Conservation (phyloP, 2,113 vertebrate genomes). For the Chionis minor region DNA sequence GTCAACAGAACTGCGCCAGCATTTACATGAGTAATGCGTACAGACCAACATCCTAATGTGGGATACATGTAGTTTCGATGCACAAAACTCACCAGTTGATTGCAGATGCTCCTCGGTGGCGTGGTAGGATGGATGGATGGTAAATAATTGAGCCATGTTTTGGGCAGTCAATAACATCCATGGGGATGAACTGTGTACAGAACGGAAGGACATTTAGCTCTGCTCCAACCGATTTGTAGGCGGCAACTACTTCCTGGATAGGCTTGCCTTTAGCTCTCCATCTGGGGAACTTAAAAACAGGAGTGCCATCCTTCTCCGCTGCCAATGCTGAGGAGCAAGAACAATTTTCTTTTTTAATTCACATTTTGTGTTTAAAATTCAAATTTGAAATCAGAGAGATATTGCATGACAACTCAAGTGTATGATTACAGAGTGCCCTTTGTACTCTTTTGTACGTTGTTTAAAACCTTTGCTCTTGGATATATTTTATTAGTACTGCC, state of each 20-base stretch:
- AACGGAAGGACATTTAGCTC: slow-evolving; percentile 98
- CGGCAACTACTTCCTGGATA: slow-evolving; percentile 85
- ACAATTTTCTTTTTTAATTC: not conserved
- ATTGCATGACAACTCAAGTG: not conserved
- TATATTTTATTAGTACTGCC: not conserved
- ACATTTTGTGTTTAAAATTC: not conserved
- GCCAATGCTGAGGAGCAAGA: slow-evolving; percentile 80
- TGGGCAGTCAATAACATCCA: slow-evolving; percentile 91
- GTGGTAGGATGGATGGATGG: slow-evolving; percentile 94
- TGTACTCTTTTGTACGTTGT: not conserved
- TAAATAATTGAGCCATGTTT: slow-evolving; percentile 95
- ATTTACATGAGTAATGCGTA: not conserved
- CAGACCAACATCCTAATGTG: not conserved
- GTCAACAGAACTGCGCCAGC: not conserved
- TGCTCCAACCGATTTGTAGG: slow-evolving; percentile 89
- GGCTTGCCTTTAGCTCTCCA: slow-evolving; percentile 93
- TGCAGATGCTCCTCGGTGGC: slow-evolving; percentile 94
- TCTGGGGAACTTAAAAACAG: slow-evolving; percentile 93
- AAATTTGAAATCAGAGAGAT: not conserved
- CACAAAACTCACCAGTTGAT: slow-evolving; percentile 90
- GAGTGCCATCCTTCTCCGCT: slow-evolving; percentile 93
- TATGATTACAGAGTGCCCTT: not conserved
- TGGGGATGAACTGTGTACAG: slow-evolving; percentile 98
- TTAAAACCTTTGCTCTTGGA: not conserved
- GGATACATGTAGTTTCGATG: rapidly evolving